Conservation (phyloP, 2,888 invertebrate species). For the Geophilus truncorum region DNA sequence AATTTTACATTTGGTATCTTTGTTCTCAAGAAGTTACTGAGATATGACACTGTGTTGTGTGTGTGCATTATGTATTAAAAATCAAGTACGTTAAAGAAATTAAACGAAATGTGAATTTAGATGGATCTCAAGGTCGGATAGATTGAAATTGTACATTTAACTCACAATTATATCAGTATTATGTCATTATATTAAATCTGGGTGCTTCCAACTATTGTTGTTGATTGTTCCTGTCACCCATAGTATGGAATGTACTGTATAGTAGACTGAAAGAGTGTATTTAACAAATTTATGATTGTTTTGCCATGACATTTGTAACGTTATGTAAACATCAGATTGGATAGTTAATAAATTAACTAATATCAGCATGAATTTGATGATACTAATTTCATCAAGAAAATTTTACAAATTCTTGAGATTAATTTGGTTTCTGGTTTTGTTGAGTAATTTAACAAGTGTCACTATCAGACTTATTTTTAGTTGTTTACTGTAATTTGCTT, state of each 20-base stretch:
- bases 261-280: not conserved
- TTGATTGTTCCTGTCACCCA: not conserved
- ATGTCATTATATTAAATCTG: not conserved
- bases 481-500: no score
- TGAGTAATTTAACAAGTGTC: no score
- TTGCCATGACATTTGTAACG: not conserved
- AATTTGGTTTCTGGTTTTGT: no score
- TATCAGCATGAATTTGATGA: no score
- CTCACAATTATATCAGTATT: not conserved
- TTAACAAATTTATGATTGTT: not conserved
- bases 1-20: not conserved
- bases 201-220: not conserved
- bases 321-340: not conserved
- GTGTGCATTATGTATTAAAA: not conserved
- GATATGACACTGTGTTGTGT: not conserved
- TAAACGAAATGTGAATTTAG: not conserved
- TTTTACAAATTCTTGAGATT: no score
- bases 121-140: not conserved
- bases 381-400: no score
- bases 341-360: not conserved
- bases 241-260: not conserved
- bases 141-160: not conserved
- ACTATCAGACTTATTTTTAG: no score
- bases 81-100: not conserved
- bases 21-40: not conserved